phyloP scores from a whole-genome alignment of 2,113 vertebrate species.

The Trichomycterus rosablanca region DNA sequence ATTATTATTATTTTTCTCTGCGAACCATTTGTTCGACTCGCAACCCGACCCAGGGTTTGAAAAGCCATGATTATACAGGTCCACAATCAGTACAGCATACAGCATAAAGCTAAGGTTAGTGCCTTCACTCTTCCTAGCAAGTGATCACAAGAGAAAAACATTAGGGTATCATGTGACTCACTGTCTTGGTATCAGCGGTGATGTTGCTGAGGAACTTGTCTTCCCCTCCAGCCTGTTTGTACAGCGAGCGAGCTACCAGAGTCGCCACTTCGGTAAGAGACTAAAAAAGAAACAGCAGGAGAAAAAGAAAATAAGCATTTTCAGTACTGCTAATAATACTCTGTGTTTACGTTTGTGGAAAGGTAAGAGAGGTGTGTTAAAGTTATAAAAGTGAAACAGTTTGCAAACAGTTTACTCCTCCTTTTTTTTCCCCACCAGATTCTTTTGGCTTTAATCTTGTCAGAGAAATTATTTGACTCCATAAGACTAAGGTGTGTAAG shows the following conservation, averaged over 20 bases:
- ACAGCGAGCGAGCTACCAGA: conserved; percentile 76
- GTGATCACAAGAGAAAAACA: conserved; percentile 12
- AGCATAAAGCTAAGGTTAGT: background rate
- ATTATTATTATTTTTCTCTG: no score
- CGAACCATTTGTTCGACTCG: no score
- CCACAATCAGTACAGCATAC: no score
- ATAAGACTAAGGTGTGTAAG: no score
- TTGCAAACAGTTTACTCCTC: no score
- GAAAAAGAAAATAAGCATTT: background rate
- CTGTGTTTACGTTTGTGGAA: background rate
- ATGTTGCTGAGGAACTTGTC: conserved; percentile 46
- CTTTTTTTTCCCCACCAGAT: no score
- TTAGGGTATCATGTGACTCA: conserved; percentile 53
- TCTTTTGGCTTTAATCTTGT: no score
- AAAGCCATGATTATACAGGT: no score
- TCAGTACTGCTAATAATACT: background rate
- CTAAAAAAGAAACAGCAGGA: conserved; percentile 53
- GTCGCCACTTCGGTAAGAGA: conserved; percentile 80
- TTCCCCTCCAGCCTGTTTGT: conserved; percentile 76
- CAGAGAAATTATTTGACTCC: no score
- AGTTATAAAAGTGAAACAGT: no score
- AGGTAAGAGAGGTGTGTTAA: no score
- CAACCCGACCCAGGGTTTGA: no score
- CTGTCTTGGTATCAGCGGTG: conserved; percentile 71
- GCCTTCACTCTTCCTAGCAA: background rate